phyloP scores from a whole-genome alignment of 2,113 vertebrate species.

The Siphamia tubifer region DNA sequence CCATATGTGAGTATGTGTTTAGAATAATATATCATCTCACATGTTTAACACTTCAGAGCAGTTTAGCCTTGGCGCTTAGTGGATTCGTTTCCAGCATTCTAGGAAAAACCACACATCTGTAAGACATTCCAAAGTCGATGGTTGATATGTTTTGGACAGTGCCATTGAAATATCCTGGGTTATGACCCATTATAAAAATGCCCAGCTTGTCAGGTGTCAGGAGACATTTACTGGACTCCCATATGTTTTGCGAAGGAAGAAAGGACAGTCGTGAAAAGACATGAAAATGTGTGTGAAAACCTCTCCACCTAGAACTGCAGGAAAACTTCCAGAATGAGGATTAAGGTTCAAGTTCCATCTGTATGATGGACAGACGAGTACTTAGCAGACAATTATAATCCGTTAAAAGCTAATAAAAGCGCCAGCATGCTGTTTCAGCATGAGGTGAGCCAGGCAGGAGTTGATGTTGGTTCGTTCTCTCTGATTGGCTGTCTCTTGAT shows the following conservation, averaged over 20 bases:
- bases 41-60: conserved; percentile 65
- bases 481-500: conserved; percentile 59
- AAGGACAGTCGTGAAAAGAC: conserved; percentile 59
- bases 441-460: conserved; percentile 34
- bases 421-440: conserved; percentile 61
- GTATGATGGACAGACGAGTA: conserved; percentile 68
- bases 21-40: conserved; percentile 70
- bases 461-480: conserved; percentile 16
- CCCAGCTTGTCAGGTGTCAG: conserved; percentile 63
- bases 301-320: conserved; percentile 60
- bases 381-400: conserved; percentile 79
- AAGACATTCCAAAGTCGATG: conserved; percentile 71
- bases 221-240: conserved; percentile 63
- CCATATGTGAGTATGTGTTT: conserved; percentile 54
- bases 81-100: conserved; percentile 57
- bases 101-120: conserved; percentile 65
- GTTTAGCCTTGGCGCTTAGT: conserved; percentile 49
- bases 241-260: conserved; percentile 56
- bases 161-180: conserved; percentile 74
- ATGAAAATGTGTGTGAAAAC: conserved; percentile 76
- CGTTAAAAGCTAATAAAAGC: conserved; percentile 76
- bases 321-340: conserved; percentile 70
- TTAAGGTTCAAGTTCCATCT: conserved; percentile 78
- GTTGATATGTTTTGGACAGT: conserved; percentile 66
- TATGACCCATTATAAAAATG: conserved; percentile 60